Conservation (phyloP, 2,113 vertebrate genomes). For the Myrmecobius fasciatus region DNA sequence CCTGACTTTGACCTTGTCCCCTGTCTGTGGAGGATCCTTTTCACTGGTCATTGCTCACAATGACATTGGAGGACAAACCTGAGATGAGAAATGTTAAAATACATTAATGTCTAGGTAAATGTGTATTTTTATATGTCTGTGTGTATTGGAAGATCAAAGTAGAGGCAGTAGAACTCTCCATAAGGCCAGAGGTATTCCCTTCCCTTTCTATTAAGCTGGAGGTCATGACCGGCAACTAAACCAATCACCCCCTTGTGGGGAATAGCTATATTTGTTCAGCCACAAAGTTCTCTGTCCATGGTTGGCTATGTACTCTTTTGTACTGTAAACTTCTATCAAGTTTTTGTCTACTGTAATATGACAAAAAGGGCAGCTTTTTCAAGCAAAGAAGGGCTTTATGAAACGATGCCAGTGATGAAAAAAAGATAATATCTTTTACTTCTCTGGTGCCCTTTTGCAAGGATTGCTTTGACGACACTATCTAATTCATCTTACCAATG, state of each 20-base stretch:
- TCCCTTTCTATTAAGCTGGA: background rate
- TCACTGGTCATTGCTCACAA: too few relatives aligned
- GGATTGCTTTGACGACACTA: constrained; percentile 57
- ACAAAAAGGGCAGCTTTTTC: constrained; percentile 40
- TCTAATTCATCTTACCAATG: constrained; percentile 51
- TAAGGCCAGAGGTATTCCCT: background rate
- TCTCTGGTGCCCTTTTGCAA: constrained; percentile 41
- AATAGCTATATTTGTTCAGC: background rate
- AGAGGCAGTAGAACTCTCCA: background rate
- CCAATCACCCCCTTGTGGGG: background rate
- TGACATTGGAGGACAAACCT: too few relatives aligned
- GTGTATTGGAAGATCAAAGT: background rate
- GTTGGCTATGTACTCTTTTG: background rate
- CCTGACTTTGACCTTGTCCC: too few relatives aligned
- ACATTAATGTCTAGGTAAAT: background rate
- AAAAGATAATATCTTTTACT: constrained; percentile 36
- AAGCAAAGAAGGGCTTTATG: constrained; percentile 44
- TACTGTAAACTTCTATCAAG: background rate
- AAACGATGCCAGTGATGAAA: constrained; percentile 12
- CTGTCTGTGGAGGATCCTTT: too few relatives aligned
- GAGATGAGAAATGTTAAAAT: too few relatives aligned
- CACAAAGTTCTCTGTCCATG: background rate
- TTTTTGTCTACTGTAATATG: background rate
- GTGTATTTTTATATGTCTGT: background rate
- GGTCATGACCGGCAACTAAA: background rate